phyloP scores from a whole-genome alignment of 1,140 invertebrate genomes.

The Calosoma granatense region DNA sequence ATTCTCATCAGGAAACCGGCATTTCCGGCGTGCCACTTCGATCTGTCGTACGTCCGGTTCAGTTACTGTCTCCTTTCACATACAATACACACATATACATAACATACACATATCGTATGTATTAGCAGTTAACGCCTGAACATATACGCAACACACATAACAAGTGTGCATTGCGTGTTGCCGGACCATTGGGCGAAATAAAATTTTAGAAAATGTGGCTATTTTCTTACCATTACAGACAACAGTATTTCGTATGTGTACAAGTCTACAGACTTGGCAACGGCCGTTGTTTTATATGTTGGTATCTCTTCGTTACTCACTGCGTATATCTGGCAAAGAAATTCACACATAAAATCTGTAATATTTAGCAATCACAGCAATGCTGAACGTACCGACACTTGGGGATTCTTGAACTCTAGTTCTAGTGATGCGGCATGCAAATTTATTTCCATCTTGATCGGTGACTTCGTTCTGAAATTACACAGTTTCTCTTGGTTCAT shows the following conservation, averaged over 20 bases:
- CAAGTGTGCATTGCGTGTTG: background rate
- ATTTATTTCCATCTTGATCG: background rate
- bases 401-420: background rate
- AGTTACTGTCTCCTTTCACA: background rate
- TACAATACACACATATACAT: no score
- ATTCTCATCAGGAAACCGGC: background rate
- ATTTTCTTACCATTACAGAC: background rate
- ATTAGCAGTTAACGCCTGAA: no score
- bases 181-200: background rate
- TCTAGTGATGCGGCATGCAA: background rate
- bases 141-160: background rate
- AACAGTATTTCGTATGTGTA: background rate
- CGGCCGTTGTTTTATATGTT: background rate
- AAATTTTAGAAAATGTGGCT: background rate
- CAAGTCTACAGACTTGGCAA: background rate
- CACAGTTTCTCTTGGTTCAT: background rate
- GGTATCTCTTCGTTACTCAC: background rate
- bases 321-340: background rate
- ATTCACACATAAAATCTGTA: background rate
- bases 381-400: background rate
- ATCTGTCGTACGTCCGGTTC: background rate
- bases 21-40: background rate
- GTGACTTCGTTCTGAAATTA: background rate
- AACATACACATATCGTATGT: no score
- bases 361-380: background rate